Conservation (phyloP, 2,888 invertebrate genomes). For the Ephialtes manifestator region DNA sequence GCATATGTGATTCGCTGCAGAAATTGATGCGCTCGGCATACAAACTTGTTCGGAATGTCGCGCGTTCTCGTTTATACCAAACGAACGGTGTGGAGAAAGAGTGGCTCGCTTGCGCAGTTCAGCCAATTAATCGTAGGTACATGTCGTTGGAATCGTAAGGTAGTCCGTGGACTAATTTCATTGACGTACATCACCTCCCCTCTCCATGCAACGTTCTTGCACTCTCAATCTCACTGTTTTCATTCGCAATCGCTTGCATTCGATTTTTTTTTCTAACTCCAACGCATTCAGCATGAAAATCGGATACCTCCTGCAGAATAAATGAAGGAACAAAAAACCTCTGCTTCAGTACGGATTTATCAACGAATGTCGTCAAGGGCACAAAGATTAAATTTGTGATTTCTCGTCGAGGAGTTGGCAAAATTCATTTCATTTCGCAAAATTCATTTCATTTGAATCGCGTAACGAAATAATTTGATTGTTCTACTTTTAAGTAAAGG, state of each 20-base stretch:
- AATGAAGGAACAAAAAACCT: background rate
- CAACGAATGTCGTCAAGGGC: background rate
- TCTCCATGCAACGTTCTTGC: slow-evolving; percentile 36
- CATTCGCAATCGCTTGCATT: slow-evolving; percentile 53
- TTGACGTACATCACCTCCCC: slow-evolving; percentile 42
- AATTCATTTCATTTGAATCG: too few relatives aligned
- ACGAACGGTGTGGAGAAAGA: slow-evolving; percentile 27
- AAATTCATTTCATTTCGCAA: too few relatives aligned
- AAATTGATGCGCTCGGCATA: slow-evolving; percentile 78
- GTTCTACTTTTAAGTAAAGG: too few relatives aligned
- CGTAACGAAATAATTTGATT: too few relatives aligned
- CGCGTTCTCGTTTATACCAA: slow-evolving; percentile 75
- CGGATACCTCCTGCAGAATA: background rate
- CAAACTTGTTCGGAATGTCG: slow-evolving; percentile 72
- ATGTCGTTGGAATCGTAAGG: slow-evolving; percentile 55
- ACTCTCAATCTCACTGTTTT: slow-evolving; percentile 43
- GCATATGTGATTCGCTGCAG: slow-evolving; percentile 47
- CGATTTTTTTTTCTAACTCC: slow-evolving; percentile 50
- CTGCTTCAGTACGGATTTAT: background rate
- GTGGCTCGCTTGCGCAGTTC: slow-evolving; percentile 43
- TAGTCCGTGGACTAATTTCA: slow-evolving; percentile 65
- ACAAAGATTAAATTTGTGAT: background rate
- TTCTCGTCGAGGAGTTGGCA: too few relatives aligned
- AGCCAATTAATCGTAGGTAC: slow-evolving; percentile 66
- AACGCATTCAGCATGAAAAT: slow-evolving; percentile 23